Evolutionary conservation across 2,113 vertebrate species (phyloP).

Genomic region (Alouatta palliata): DNA sequence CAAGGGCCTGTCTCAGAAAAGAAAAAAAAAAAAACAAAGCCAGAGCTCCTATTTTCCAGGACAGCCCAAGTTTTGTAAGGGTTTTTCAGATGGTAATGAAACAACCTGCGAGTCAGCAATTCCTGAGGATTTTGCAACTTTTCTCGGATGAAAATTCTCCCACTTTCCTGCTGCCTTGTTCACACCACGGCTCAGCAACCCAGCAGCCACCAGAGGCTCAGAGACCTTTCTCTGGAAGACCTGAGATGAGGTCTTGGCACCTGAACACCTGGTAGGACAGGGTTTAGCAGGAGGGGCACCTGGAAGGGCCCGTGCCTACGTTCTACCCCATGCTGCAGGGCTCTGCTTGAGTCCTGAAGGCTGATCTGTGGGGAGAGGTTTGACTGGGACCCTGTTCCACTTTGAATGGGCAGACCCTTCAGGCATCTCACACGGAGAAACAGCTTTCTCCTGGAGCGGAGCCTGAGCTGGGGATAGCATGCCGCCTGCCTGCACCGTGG

Average conservation of each 20-base stretch:
- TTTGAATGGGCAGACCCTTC: too few relatives aligned
- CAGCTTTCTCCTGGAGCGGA: not conserved
- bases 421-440: not conserved
- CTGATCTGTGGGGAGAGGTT: rapidly evolving
- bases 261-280: not conserved
- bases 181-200: rapidly evolving
- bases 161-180: rapidly evolving
- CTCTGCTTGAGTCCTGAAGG: rapidly evolving
- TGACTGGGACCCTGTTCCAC: not conserved
- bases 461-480: not conserved
- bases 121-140: not conserved
- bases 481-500: not conserved
- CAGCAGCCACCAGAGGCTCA: not conserved
- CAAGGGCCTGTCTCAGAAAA: too few relatives aligned
- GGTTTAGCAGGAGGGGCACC: not conserved
- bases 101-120: not conserved
- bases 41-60: rapidly evolving
- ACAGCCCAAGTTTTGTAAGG: too few relatives aligned
- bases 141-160: not conserved
- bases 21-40: rapidly evolving
- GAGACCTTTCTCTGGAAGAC: not conserved
- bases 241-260: not conserved
- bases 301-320: not conserved
- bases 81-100: not conserved
- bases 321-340: not conserved